Evolutionary conservation across 2,113 vertebrate genomes (phyloP).

Genomic region (Trogon surrucura): DNA sequence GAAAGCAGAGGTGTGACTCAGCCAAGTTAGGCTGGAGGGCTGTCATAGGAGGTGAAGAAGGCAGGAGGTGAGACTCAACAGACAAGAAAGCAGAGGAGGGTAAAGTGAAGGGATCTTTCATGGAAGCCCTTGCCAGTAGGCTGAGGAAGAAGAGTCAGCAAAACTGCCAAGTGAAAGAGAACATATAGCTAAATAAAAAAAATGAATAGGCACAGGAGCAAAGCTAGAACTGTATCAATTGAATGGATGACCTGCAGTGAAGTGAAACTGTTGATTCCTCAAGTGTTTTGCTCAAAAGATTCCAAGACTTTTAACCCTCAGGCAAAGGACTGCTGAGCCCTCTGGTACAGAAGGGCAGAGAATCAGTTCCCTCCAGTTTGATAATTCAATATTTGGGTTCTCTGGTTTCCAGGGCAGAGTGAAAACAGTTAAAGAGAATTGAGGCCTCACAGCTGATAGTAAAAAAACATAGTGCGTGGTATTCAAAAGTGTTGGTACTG

Average conservation of each 20-base stretch:
- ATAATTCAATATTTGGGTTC: not conserved
- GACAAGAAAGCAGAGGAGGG: not conserved
- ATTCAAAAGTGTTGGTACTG: not conserved
- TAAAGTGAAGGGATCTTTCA: not conserved
- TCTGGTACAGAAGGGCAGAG: not conserved
- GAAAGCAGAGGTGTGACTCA: not conserved
- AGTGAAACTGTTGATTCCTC: not conserved
- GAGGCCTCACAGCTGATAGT: not conserved
- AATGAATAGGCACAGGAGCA: not conserved
- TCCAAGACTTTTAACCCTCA: not conserved
- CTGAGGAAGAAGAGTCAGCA: not conserved
- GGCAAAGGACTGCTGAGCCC: not conserved
- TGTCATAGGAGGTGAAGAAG: not conserved
- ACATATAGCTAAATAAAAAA: not conserved
- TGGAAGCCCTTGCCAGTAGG: not conserved
- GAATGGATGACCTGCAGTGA: not conserved
- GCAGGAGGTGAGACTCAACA: not conserved
- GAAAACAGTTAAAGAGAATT: not conserved
- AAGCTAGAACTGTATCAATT: not conserved
- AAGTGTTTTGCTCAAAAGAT: not conserved
- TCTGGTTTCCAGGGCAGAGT: not conserved
- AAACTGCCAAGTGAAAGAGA: not conserved
- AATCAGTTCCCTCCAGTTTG: not conserved
- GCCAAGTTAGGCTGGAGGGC: not conserved
- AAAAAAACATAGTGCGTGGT: not conserved